Evolutionary conservation across 2,888 invertebrate genomes (phyloP).

Genomic region (Lepidonotus clava): DNA sequence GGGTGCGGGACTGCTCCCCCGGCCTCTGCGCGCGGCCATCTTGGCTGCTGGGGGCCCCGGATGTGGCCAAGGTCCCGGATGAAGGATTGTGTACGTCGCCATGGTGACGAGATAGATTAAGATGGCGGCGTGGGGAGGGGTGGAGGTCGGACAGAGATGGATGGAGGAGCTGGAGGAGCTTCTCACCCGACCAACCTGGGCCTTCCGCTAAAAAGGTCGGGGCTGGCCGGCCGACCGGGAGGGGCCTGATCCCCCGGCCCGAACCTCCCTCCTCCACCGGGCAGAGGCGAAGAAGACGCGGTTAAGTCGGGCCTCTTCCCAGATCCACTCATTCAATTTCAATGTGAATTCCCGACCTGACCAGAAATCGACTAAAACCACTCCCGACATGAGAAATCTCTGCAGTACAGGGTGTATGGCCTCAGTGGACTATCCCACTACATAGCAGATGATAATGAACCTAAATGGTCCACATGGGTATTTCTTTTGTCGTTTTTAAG

Average conservation of each 20-base stretch:
- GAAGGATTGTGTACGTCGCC: constrained; percentile 40
- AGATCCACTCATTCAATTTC: neutral
- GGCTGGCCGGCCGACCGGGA: neutral
- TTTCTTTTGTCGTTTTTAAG: too few relatives aligned
- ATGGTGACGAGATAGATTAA: constrained; percentile 51
- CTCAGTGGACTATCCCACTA: too few relatives aligned
- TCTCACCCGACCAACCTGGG: neutral
- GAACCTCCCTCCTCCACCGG: neutral
- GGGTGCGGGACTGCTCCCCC: neutral
- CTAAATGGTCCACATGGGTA: too few relatives aligned
- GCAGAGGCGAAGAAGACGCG: neutral
- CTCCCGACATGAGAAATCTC: too few relatives aligned
- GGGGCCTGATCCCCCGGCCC: too few relatives aligned
- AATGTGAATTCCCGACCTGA: neutral
- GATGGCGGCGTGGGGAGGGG: constrained; percentile 29
- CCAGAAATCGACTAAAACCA: neutral
- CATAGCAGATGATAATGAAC: too few relatives aligned
- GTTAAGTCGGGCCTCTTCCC: neutral
- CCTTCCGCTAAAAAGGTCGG: neutral
- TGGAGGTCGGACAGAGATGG: constrained; percentile 35
- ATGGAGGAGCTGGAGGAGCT: neutral
- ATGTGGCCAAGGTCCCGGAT: constrained; percentile 32
- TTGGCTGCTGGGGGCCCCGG: constrained; percentile 29
- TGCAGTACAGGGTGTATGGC: too few relatives aligned
- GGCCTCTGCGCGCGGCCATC: constrained; percentile 5